phyloP scores from a whole-genome alignment of 2,888 invertebrate genomes.

The Cataglyphis albicans region DNA sequence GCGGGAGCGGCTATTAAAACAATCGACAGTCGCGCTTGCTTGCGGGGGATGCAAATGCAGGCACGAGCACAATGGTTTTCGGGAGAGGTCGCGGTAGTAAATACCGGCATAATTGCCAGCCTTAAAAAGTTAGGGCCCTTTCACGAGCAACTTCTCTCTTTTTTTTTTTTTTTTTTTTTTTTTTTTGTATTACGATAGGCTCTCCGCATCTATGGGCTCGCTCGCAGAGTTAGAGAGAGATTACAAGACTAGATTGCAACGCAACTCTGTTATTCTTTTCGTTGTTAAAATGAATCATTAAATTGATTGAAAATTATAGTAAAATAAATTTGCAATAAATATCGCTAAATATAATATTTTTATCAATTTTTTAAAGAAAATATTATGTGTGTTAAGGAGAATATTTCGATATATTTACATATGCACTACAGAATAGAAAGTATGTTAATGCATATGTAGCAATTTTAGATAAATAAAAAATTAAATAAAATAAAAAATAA shows the following conservation, averaged over 20 bases:
- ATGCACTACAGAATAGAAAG: neutral
- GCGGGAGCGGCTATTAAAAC: conserved; percentile 82
- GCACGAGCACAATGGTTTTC: conserved; percentile 82
- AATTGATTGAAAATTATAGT: neutral
- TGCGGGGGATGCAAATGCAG: conserved; percentile 82
- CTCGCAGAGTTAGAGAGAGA: conserved; percentile 2
- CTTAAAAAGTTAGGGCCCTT: conserved; percentile 76
- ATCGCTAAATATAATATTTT: neutral
- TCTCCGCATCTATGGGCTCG: neutral
- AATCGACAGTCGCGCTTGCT: conserved; percentile 80
- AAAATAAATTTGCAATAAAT: neutral
- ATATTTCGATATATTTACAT: too few relatives aligned
- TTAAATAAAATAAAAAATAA: too few relatives aligned
- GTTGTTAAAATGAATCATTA: neutral
- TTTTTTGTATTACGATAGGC: conserved; percentile 50
- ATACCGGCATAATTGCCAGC: conserved; percentile 85
- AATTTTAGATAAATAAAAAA: too few relatives aligned
- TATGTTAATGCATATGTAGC: neutral
- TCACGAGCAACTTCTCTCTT: conserved; percentile 61
- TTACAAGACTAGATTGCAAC: neutral
- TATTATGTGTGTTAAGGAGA: too few relatives aligned
- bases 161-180: conserved; percentile 20
- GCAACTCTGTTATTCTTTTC: neutral
- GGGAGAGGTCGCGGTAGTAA: conserved; percentile 81
- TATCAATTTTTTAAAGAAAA: neutral